Base-by-base conservation (phyloP, 2,113 vertebrate genomes). In the Poecilia latipinna region DNA sequence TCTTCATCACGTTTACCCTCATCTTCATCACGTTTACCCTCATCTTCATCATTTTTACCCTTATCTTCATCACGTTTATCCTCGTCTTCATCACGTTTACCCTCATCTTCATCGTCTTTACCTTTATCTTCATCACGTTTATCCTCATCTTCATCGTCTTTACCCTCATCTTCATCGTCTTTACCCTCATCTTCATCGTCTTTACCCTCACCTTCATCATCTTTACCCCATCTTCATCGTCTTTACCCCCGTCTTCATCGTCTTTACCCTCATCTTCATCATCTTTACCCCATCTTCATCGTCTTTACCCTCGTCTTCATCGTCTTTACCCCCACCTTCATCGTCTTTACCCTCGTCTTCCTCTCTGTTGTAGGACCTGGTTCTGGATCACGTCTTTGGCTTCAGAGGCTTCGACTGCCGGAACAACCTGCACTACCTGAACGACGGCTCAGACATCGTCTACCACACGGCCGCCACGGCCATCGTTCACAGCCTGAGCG, bases 371-470 rank as follows among this genome's bases (percentile, higher is more conserved):
- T 2, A 99, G 98, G 97, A 99, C 75, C 94, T 99, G 92, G 94
- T 95, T 69, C 88, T 99, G 77, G 97, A 99, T 54, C 97, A 99
- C 0, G 95, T 99, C 17, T 99, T 99, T 88, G 97, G 97, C 51
- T 99, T 98, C 85, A 90, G 97, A 82, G 97, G 97, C 37, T 97
- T 95, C 28, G 97, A 99, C 79, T 98, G 97, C 82, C 96, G 97
- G 28, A 98, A 98, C 92, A 99, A 99, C 93, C 96, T 99, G 62
- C 97, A 99, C 88, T 99, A 99, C 95, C 96, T 99, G 84, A 98
- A 98, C 0, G 97, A 99, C 0, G 97, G 97, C 12, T 79, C 95
- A 0, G 97, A 99, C 86, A 98, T 99, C 74, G 94, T 99, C 86
- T 99, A 96, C 83, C 97, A 99, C 90, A 96, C 97, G 0, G 97